Evolutionary conservation across 2,888 invertebrate species (phyloP).

Genomic region (Cantharis lateralis): DNA sequence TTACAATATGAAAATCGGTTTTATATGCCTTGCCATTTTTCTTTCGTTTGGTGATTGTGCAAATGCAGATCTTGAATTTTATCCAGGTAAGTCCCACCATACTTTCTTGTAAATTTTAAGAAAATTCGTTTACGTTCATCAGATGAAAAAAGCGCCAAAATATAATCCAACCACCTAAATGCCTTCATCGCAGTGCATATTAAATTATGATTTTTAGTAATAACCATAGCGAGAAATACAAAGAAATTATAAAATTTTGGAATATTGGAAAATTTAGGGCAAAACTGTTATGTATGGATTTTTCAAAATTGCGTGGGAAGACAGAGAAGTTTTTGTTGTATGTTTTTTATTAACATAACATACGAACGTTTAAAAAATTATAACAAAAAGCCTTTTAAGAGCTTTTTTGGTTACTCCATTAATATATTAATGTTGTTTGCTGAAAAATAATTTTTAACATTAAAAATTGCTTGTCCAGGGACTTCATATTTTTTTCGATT

Average conservation of each 20-base stretch:
- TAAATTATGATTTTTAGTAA: neutral
- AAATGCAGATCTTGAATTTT: conserved; percentile 48
- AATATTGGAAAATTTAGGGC: neutral
- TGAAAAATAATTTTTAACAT: no score
- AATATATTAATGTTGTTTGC: no score
- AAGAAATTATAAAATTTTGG: neutral
- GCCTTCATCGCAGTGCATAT: neutral
- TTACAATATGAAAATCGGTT: conserved; percentile 50
- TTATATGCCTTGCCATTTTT: conserved; percentile 47
- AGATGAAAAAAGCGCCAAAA: neutral
- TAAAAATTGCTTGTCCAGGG: no score
- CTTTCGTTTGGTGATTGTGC: conserved; percentile 48
- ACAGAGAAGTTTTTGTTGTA: neutral
- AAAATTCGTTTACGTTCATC: neutral
- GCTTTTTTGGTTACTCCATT: neutral
- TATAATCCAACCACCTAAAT: neutral
- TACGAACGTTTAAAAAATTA: neutral
- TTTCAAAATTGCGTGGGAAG: neutral
- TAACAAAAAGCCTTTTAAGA: neutral
- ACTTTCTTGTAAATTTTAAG: neutral
- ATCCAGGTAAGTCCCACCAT: conserved; percentile 47
- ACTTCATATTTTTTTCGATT: neutral
- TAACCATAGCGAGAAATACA: neutral
- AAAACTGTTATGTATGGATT: neutral
- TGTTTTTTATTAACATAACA: no score